Evolutionary conservation across 2,888 invertebrate species (phyloP).

Genomic region (Nephrotoma guestfalica): DNA sequence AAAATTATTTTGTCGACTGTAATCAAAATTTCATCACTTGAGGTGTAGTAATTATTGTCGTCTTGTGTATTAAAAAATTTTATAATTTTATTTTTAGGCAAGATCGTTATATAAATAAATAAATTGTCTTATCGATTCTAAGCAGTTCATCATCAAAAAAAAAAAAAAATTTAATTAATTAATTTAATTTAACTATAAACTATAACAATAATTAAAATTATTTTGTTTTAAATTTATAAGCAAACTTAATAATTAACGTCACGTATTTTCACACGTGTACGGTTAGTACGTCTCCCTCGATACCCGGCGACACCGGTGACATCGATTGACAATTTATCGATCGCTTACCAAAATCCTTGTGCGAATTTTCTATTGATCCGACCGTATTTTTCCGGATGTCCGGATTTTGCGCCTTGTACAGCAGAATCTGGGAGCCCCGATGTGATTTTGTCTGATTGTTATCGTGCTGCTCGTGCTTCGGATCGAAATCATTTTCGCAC

Average conservation of each 20-base stretch:
- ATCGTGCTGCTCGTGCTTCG: conserved; percentile 29
- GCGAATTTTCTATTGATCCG: conserved; percentile 37
- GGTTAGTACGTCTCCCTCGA: conserved; percentile 35
- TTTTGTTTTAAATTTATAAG: background rate
- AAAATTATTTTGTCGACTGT: background rate
- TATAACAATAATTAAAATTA: background rate
- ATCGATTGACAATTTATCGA: conserved; percentile 42
- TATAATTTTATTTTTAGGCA: background rate
- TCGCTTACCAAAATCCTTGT: conserved; percentile 65
- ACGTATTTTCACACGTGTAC: conserved; percentile 34
- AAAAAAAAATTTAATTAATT: background rate
- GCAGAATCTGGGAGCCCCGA: conserved; percentile 46
- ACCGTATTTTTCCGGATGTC: conserved; percentile 75
- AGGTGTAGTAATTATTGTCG: background rate
- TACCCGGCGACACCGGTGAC: conserved; percentile 18
- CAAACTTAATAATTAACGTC: background rate
- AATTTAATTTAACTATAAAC: background rate
- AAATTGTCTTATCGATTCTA: background rate
- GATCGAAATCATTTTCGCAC: conserved; percentile 27
- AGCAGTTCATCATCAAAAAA: background rate
- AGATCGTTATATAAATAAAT: background rate
- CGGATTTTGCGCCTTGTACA: conserved; percentile 73
- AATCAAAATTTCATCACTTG: background rate
- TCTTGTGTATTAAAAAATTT: background rate
- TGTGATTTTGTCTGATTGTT: conserved; percentile 27